A percentile compares a stretch with the other conserved stretches of the same genome.
Conservation (phyloP, 2,113 vertebrate species). For the Gobio gobio region DNA sequence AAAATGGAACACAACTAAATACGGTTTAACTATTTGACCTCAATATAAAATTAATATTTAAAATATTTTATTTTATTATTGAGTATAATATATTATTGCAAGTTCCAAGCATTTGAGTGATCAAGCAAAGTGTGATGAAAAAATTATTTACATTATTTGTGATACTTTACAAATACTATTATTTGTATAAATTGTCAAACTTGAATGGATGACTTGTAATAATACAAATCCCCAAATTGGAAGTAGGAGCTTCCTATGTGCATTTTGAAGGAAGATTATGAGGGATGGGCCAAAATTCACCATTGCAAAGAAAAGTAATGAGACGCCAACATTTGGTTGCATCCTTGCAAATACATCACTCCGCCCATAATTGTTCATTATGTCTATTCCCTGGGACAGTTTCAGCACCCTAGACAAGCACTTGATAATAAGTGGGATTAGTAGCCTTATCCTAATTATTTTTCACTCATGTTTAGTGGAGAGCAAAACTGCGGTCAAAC, state of each 20-base stretch:
- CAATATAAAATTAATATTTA: neutral
- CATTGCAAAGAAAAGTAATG: neutral
- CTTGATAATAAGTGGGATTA: neutral
- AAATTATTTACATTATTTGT: neutral
- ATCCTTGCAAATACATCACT: neutral
- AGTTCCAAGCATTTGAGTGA: neutral
- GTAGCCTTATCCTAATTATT: neutral
- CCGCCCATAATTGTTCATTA: neutral
- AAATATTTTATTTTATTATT: neutral
- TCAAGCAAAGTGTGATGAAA: neutral
- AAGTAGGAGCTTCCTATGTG: neutral
- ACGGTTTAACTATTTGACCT: neutral
- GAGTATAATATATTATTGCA: neutral
- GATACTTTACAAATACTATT: neutral
- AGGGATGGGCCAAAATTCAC: neutral
- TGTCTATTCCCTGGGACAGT: neutral
- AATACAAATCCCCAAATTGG: neutral
- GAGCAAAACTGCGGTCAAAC: neutral
- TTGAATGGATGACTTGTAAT: neutral
- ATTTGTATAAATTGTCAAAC: neutral
- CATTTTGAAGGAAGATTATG: neutral
- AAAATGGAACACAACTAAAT: neutral
- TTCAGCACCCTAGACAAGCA: neutral
- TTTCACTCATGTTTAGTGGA: neutral
- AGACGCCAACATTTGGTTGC: neutral